phyloP scores from a whole-genome alignment of 2,888 invertebrate species.

The Pharmacophagus antenor region DNA sequence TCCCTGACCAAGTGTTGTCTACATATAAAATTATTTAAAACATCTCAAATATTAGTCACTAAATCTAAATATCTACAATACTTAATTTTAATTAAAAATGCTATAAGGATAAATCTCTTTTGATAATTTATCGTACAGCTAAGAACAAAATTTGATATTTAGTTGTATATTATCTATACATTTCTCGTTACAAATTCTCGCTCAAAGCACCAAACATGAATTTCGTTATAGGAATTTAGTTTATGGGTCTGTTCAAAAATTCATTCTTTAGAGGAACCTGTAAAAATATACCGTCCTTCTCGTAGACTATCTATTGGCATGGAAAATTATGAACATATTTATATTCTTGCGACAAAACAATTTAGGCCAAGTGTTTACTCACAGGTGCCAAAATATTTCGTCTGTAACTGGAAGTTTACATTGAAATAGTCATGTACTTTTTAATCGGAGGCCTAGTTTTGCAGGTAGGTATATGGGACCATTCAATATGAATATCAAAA shows the following conservation, averaged over 20 bases:
- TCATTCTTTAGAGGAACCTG: conserved; percentile 46
- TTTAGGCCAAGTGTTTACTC: conserved; percentile 46
- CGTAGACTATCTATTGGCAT: conserved; percentile 46
- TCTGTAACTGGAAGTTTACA: conserved; percentile 25
- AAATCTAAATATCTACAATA: conserved; percentile 51
- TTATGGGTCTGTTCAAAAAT: conserved; percentile 34
- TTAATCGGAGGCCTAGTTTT: conserved; percentile 63
- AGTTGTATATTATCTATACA: conserved; percentile 22
- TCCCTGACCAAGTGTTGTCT: conserved; percentile 78
- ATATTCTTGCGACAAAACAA: conserved; percentile 36
- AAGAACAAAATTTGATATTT: conserved; percentile 15
- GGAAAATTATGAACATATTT: conserved; percentile 32
- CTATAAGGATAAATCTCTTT: conserved; percentile 13
- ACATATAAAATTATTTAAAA: conserved; percentile 64
- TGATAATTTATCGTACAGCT: conserved; percentile 21
- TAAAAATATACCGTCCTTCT: conserved; percentile 67
- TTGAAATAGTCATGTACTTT: conserved; percentile 36
- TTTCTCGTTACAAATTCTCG: conserved; percentile 37
- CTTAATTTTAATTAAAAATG: conserved; percentile 29
- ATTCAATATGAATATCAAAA: conserved; percentile 73
- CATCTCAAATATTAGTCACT: conserved; percentile 66
- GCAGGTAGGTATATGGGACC: conserved; percentile 73
- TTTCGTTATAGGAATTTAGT: conserved; percentile 39
- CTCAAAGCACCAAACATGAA: conserved; percentile 24
- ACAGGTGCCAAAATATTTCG: conserved; percentile 34